Base-by-base conservation (phyloP, 2,797 vertebrate genomes). In the Micropoecilia bifurca region DNA sequence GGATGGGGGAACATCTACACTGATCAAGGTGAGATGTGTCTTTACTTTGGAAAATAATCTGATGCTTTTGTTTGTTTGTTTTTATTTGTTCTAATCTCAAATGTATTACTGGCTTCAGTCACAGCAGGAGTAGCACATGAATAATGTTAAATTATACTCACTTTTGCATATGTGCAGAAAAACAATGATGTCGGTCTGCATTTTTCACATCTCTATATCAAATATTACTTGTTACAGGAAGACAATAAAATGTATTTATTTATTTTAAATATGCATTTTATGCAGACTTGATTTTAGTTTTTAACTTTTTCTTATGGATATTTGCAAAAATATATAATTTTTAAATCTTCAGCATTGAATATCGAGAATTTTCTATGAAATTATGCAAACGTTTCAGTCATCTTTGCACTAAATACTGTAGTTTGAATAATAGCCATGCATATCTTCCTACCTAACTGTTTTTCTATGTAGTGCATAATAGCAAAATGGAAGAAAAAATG, bases 1-100 rank as follows among this genome's bases (percentile, higher is more conserved):
- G 95, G 96, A 71, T 96, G 95, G 95, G 95, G 96, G 0, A 95
- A 95, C 88, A 95, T 95, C 88, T 93, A 93, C 75, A 25, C 85
- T 1, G 94, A 96, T 57, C 1, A 84, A 63, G 95, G 95, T 95
- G 80, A 89, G 81, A 1, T 28, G 20, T 33, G 30, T 10, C 30
- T 46, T n/a, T 9, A 68, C 55, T 3, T 28, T 57, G 16, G 57
- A 25, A 8, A 14, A 22, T 30, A 73, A 41, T 39, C 30, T 18
- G 57, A 2, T 18, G 13, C 7, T 30, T 30, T 63, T 7, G 2
- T 61, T 53, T 53, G 50, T 53, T 63, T 63, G 1, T 53, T 53
- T 41, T 7, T 41, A 1, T 59, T 13, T 36, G 6, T 66, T 39
- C 33, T 33, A 18, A 66, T 66, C 20, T 39, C 18, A 39, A 18